phyloP scores from a whole-genome alignment of 2,888 invertebrate species.

The Synergus umbraculus region DNA sequence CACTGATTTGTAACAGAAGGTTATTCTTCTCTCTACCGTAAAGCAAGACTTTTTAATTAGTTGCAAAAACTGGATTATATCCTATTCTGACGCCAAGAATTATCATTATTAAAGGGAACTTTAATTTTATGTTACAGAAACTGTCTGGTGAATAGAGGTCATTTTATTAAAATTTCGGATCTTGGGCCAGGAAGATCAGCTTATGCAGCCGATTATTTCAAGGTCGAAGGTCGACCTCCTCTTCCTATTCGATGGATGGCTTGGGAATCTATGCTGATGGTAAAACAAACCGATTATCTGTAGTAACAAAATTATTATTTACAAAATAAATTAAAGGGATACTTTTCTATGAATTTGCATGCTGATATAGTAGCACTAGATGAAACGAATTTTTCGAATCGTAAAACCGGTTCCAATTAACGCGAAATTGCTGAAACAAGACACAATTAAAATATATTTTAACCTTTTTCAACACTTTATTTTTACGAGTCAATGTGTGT shows the following conservation, averaged over 20 bases:
- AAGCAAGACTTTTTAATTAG: neutral
- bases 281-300: slow-evolving; percentile 73
- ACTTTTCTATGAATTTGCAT: neutral
- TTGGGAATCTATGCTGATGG: slow-evolving; percentile 89
- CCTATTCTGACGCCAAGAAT: neutral
- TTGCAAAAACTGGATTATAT: neutral
- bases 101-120: neutral
- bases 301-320: neutral
- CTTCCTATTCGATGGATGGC: slow-evolving; percentile 93
- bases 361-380: neutral
- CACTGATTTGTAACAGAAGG: neutral
- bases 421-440: slow-evolving; percentile 21
- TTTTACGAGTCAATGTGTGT: slow-evolving; percentile 5
- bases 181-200: slow-evolving; percentile 85
- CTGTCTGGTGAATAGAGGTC: slow-evolving; percentile 88
- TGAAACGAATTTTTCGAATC: slow-evolving; percentile 21
- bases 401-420: slow-evolving; percentile 36
- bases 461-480: slow-evolving; percentile 23
- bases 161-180: slow-evolving; percentile 86
- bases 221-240: slow-evolving; percentile 84
- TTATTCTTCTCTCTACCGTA: neutral
- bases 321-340: too few species aligned
- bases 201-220: slow-evolving; percentile 89
- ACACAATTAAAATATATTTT: slow-evolving; percentile 31
- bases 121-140: slow-evolving; percentile 80